phyloP scores from a whole-genome alignment of 2,797 vertebrate genomes.

The Tachyglossus aculeatus region DNA sequence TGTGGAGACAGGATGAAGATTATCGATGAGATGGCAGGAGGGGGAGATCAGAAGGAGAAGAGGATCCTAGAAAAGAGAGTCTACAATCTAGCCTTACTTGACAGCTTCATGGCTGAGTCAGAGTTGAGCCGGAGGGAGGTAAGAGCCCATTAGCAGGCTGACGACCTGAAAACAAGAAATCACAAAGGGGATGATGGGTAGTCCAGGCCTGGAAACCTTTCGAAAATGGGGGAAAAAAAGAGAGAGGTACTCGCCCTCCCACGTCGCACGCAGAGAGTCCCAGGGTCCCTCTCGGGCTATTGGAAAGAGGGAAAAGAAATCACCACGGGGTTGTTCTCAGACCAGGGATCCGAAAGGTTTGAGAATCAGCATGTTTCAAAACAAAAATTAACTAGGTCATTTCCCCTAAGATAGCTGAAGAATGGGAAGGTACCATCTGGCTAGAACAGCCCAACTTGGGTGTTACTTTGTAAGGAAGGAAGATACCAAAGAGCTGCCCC shows the following conservation, averaged over 20 bases:
- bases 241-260: no score
- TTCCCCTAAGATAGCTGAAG: accelerated
- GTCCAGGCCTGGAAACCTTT: no score
- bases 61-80: neutral
- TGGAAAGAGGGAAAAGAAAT: neutral
- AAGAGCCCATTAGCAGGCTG: no score
- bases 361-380: neutral
- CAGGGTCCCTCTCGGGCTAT: neutral
- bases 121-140: no score
- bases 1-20: neutral
- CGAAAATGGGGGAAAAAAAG: no score
- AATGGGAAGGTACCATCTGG: neutral
- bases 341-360: no score
- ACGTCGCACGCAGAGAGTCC: accelerated
- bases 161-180: no score
- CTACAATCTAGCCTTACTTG: neutral
- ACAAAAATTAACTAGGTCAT: neutral
- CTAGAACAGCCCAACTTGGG: neutral
- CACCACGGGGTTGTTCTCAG: no score
- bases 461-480: neutral
- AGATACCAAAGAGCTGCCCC: neutral
- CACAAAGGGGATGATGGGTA: neutral
- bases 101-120: neutral
- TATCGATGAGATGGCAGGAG: neutral
- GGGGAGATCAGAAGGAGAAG: neutral